Evolutionary conservation across 2,797 vertebrate genomes (phyloP), one percentile per base, ranked within the genome.

Genomic region (Sebastes iracundus): DNA sequence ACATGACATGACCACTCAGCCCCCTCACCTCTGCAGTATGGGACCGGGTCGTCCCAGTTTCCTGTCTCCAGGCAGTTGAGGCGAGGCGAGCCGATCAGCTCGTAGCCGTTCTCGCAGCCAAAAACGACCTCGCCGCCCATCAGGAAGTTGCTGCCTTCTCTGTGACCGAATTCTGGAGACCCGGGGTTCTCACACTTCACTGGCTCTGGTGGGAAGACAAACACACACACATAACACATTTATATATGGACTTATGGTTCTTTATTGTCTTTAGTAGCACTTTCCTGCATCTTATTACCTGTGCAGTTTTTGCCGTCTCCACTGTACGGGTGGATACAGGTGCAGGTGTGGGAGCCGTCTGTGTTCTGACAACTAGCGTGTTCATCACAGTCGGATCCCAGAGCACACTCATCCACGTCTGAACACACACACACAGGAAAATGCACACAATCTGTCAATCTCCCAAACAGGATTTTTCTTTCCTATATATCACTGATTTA

Each of bases 391-490:
- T 99, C 97, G 1, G 98, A 98, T 27, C 98, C 98, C 70, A 99
- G 95, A 5, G 97, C 97, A 1, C 99, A 99, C 90, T 99, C 99
- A 55, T 99, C 97, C 65, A 99, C 96, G 92, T 99, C 99, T 99
- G 64, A 42, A 80, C 60, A 82, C 49, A 82, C 60, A 32, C 33
- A 72, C 9, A 72, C 20, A 72, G 18, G 1, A 72, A 20, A 64
- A 84, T 2, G 16, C 55, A 42, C 14, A 18, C 46, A 18, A 49
- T 2, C 32, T 38, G 3, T 10, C 10, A 61, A 23, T 30, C n/a
- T 42, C 8, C 6, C 2, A 62, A 25, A 53, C 23, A 16, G 22
- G 22, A 42, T 13, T n/a, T 62, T 52, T 16, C 16, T 46, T 71
- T 64, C 8, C 11, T 2, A 22, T 11, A 38, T 16, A 38, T 42